These are phyloP conservation scores for Ischnura elegans DNA, from an alignment of 2,888 invertebrate genomes.

Conservation along the genomic window DNA sequence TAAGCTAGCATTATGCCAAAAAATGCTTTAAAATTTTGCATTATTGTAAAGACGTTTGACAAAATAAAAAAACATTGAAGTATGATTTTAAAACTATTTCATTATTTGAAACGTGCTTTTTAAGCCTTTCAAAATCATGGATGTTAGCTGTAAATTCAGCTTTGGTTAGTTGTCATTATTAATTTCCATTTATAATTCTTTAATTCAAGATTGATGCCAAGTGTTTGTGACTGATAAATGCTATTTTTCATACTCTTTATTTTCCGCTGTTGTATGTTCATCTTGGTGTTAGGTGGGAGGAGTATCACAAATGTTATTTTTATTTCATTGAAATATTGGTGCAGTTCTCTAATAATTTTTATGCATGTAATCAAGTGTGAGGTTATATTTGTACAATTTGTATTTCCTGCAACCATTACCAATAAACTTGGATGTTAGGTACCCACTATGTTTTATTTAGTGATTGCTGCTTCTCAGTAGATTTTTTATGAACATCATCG, in stretches of 20 bases:
- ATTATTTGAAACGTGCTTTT: slow-evolving; percentile 21
- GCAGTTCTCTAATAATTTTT: slow-evolving; percentile 12
- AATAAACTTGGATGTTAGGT: slow-evolving; percentile 66
- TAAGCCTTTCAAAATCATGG: neutral
- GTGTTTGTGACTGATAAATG: slow-evolving; percentile 14
- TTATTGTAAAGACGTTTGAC: slow-evolving; percentile 27
- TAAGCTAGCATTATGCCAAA: neutral
- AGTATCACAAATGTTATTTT: slow-evolving; percentile 33
- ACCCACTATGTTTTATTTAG: neutral
- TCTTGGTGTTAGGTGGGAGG: neutral
- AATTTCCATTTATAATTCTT: neutral
- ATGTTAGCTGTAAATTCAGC: neutral
- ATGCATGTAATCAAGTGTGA: slow-evolving; percentile 34
- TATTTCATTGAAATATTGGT: slow-evolving; percentile 53
- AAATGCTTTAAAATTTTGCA: slow-evolving; percentile 22
- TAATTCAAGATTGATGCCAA: slow-evolving; percentile 20
- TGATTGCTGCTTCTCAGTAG: neutral
- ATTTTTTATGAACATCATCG: too few species aligned
- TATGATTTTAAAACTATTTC: slow-evolving; percentile 17
- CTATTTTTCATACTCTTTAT: neutral
- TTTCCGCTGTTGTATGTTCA: slow-evolving; percentile 3
- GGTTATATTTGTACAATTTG: slow-evolving; percentile 62
- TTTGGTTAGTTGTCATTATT: neutral
- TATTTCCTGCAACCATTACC: slow-evolving; percentile 55
- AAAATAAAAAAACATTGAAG: slow-evolving; percentile 21